Conservation (phyloP, 2,888 invertebrate species). For the Lasius fuliginosus region DNA sequence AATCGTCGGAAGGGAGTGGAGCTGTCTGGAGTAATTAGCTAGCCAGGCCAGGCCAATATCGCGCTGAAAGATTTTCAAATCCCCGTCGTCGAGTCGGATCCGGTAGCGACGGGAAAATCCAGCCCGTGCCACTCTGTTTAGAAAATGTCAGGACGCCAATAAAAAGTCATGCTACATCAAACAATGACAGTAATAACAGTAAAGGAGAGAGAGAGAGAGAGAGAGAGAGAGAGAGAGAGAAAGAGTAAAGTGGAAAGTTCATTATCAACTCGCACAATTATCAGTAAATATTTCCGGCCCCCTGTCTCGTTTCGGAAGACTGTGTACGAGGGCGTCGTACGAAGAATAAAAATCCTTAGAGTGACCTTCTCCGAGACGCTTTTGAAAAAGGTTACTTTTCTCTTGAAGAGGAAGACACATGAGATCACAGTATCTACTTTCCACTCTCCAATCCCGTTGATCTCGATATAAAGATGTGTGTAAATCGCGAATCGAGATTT, state of each 20-base stretch:
- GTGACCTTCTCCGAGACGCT: conserved; percentile 48
- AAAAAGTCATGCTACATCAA: conserved; percentile 87
- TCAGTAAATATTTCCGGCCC: conserved; percentile 56
- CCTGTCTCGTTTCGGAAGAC: neutral
- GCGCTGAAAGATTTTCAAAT: conserved; percentile 75
- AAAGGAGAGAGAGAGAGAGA: conserved; percentile 58
- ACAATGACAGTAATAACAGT: conserved; percentile 74
- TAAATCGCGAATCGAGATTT: neutral
- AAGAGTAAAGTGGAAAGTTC: conserved; percentile 65
- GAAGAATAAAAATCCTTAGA: conserved; percentile 15
- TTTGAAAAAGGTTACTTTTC: conserved; percentile 55
- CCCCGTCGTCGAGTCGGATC: conserved; percentile 54
- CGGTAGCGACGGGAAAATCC: conserved; percentile 65
- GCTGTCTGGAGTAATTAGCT: conserved; percentile 80
- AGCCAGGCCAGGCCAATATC: conserved; percentile 67
- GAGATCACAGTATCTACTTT: neutral
- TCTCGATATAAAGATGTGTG: neutral
- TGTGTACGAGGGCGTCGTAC: conserved; percentile 10
- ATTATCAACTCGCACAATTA: conserved; percentile 80
- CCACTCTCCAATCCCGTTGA: neutral
- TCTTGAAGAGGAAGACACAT: conserved; percentile 15
- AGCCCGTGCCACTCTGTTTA: conserved; percentile 79
- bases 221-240: conserved; percentile 50
- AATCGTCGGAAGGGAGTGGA: conserved; percentile 58
- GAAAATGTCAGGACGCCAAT: conserved; percentile 88